Evolutionary conservation across 2,113 vertebrate genomes (phyloP).

Genomic region (Pteruthius melanotis): DNA sequence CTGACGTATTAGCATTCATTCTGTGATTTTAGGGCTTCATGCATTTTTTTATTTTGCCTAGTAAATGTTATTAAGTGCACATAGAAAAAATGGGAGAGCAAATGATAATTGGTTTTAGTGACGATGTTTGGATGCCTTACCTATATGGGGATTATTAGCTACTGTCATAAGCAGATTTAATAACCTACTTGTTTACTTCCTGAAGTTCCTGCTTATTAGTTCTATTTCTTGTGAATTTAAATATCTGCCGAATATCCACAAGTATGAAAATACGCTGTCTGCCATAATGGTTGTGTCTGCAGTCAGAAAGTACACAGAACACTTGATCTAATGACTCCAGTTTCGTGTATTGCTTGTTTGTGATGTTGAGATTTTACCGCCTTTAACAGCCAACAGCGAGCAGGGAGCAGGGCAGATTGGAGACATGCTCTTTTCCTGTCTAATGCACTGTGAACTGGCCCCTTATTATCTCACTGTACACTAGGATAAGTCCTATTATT

Average conservation of each 20-base stretch:
- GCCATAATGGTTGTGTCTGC: neutral
- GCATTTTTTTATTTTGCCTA: conserved; percentile 14
- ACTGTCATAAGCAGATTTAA: neutral
- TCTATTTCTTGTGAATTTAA: neutral
- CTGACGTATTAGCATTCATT: neutral
- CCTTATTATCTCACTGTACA: neutral
- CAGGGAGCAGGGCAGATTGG: neutral
- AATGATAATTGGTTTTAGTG: neutral
- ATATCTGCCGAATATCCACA: neutral
- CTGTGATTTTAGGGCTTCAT: neutral
- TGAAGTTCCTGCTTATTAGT: neutral
- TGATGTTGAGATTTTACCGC: neutral
- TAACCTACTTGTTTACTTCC: conserved; percentile 28
- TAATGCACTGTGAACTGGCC: neutral
- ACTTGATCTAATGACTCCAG: neutral
- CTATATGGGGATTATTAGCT: neutral
- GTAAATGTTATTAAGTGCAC: neutral
- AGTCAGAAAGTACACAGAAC: neutral
- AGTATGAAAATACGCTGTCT: neutral
- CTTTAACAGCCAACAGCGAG: neutral
- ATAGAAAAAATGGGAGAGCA: neutral
- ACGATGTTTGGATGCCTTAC: neutral
- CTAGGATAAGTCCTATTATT: neutral
- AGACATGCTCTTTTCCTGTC: neutral
- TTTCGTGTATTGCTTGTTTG: neutral